Conservation (phyloP, 2,113 vertebrate genomes). For the Danionella cerebrum region DNA sequence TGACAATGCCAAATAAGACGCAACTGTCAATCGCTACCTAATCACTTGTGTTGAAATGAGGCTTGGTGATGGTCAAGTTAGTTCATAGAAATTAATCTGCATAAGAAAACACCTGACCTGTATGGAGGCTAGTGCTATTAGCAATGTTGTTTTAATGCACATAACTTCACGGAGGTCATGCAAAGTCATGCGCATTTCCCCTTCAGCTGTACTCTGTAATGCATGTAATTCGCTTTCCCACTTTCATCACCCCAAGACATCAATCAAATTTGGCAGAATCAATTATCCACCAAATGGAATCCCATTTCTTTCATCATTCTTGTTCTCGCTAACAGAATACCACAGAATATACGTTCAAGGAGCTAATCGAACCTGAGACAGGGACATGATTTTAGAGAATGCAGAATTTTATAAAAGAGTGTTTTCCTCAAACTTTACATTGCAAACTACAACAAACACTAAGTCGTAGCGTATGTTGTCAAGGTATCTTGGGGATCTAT, state of each 20-base stretch:
- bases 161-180: slow-evolving; percentile 34
- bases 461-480: background rate
- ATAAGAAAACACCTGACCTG: slow-evolving; percentile 22
- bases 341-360: slow-evolving; percentile 13
- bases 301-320: slow-evolving; percentile 37
- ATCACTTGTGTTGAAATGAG: too few species aligned
- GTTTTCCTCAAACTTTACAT: slow-evolving; percentile 11
- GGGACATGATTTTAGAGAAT: too few species aligned
- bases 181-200: slow-evolving; percentile 30
- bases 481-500: background rate
- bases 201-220: background rate
- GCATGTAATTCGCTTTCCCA: slow-evolving; percentile 14
- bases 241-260: slow-evolving; percentile 29
- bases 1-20: too few species aligned
- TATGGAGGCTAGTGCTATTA: slow-evolving; percentile 42
- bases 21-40: too few species aligned
- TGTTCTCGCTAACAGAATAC: slow-evolving; percentile 28
- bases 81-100: slow-evolving; percentile 17
- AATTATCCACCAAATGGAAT: slow-evolving; percentile 41
- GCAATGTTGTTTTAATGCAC: slow-evolving; percentile 38
- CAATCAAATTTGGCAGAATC: slow-evolving; percentile 40
- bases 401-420: background rate
- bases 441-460: background rate
- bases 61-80: too few species aligned
- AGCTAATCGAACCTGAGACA: slow-evolving; percentile 11